A percentile compares a stretch with the other conserved stretches of the same genome.
Evolutionary conservation across 2,113 vertebrate species (phyloP).

Genomic region (Glaucomys volans): DNA sequence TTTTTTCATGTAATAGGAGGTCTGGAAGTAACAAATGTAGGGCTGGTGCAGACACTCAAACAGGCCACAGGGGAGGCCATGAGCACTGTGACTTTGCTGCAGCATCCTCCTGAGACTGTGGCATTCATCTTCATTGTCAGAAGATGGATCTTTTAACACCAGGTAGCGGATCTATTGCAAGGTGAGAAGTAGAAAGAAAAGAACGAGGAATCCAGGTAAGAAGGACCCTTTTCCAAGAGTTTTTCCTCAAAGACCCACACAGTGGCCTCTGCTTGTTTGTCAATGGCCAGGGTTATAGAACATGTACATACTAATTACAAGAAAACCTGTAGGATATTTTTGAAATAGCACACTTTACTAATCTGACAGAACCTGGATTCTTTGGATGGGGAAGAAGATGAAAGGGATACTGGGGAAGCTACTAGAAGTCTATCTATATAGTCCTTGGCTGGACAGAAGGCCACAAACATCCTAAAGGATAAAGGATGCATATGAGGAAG

Average conservation of each 20-base stretch:
- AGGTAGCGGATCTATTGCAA: not conserved
- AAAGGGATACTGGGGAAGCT: not conserved
- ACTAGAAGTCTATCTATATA: not conserved
- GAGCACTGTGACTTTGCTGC: not conserved
- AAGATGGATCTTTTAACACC: not conserved
- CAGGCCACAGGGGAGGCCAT: not conserved
- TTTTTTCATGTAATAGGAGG: not conserved
- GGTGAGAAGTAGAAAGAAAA: not conserved
- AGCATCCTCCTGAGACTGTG: not conserved
- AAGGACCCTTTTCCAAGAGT: not conserved
- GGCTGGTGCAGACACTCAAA: not conserved
- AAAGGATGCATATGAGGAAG: not conserved
- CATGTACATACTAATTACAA: not conserved
- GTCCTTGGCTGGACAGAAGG: not conserved
- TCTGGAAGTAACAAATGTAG: not conserved
- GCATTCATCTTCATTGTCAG: not conserved
- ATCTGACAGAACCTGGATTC: not conserved
- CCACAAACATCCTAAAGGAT: not conserved
- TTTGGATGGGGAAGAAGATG: not conserved
- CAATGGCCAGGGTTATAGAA: not conserved
- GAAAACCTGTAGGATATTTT: not conserved
- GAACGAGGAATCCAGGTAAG: not conserved
- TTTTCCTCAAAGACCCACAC: not conserved
- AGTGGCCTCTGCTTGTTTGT: not conserved
- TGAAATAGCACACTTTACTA: not conserved